Percentiles rank a stretch among this genome's conserved stretches.
Evolutionary conservation across 2,113 vertebrate genomes (phyloP).

Genomic region (Hirundichthys speculiger): DNA sequence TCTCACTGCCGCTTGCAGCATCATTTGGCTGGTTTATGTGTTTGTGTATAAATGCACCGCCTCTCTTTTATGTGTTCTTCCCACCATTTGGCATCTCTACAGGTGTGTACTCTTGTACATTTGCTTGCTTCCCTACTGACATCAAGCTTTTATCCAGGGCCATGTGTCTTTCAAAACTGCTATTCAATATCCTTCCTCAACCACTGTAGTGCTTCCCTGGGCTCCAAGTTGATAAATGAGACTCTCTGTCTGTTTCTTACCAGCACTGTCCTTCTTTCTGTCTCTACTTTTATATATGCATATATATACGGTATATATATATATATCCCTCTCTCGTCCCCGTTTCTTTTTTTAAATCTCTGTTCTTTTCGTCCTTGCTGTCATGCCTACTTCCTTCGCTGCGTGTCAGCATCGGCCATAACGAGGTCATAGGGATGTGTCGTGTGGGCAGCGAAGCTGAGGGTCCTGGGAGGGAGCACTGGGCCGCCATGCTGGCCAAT

Average conservation of each 20-base stretch:
- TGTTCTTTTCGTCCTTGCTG: constrained; percentile 16
- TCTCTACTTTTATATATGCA: constrained; percentile 31
- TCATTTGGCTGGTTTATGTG: constrained; percentile 60
- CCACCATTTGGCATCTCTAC: constrained; percentile 59
- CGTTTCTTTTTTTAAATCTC: background rate
- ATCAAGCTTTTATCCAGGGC: constrained; percentile 28
- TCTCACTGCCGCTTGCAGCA: constrained; percentile 55
- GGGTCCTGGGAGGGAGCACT: constrained; percentile 90
- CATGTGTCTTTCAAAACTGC: constrained; percentile 38
- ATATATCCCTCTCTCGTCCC: background rate
- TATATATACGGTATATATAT: no score
- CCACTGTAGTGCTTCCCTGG: constrained; percentile 31
- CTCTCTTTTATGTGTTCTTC: constrained; percentile 50
- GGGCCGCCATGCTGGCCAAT: constrained; percentile 92
- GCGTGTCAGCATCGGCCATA: constrained; percentile 88
- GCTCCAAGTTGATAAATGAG: constrained; percentile 63
- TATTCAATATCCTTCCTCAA: constrained; percentile 53
- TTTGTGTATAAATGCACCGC: constrained; percentile 54
- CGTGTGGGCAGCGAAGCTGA: constrained; percentile 89
- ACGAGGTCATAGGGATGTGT: constrained; percentile 94
- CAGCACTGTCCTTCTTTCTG: constrained; percentile 23
- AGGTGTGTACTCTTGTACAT: constrained; percentile 59
- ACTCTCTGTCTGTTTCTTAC: constrained; percentile 40
- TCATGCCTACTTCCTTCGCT: constrained; percentile 4
- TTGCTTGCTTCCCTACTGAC: constrained; percentile 31